These are phyloP conservation scores for Dendronephthya gigantea DNA, from an alignment of 64 coral and sea anemone species.

Conservation along the genomic window DNA sequence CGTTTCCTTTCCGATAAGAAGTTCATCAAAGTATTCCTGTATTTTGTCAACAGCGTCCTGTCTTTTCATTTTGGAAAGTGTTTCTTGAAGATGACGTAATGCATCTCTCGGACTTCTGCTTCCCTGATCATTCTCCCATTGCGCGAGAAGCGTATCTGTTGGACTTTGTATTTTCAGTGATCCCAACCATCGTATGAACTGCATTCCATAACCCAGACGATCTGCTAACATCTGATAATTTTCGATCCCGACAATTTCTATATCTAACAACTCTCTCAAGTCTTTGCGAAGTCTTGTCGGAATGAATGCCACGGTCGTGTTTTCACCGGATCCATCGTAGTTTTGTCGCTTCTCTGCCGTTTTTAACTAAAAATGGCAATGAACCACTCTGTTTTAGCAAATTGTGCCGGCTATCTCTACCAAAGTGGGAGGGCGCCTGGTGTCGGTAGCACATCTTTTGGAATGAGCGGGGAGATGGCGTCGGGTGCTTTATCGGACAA, in stretches of 20 bases:
- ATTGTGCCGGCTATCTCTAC: too few species aligned
- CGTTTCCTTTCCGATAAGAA: background rate
- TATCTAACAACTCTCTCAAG: background rate
- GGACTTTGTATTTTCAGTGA: background rate
- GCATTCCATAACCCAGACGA: background rate
- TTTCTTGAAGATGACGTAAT: background rate
- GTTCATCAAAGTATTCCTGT: background rate
- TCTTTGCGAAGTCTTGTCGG: background rate
- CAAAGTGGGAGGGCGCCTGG: too few species aligned
- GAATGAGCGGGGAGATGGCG: too few species aligned
- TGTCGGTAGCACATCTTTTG: too few species aligned
- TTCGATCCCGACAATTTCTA: background rate
- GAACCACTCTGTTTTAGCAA: too few species aligned
- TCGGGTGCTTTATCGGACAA: too few species aligned
- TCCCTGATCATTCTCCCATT: background rate
- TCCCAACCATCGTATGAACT: background rate
- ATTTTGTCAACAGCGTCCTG: background rate
- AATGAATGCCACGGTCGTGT: background rate
- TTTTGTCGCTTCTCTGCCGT: too few species aligned
- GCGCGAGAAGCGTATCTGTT: background rate
- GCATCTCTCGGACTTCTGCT: background rate
- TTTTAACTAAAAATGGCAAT: too few species aligned
- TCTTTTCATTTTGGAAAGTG: background rate
- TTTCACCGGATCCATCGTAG: background rate
- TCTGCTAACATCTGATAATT: background rate